Evolutionary conservation across 2,797 vertebrate species (phyloP).

Genomic region (Chrysolophus pictus): DNA sequence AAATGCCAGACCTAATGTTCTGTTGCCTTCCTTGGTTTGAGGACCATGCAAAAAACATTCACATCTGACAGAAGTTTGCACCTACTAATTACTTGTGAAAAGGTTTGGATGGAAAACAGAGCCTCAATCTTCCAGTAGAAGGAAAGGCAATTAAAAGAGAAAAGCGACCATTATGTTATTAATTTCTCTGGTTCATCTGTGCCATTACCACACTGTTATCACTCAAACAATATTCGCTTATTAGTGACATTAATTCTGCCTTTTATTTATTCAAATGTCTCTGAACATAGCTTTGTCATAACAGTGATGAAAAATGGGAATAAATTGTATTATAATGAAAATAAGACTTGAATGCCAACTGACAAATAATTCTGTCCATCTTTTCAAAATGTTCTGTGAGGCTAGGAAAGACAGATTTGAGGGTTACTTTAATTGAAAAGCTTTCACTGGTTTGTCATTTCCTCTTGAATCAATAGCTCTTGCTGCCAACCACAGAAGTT

Average conservation of each 20-base stretch:
- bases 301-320: background rate
- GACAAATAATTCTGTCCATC: background rate
- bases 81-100: constrained; percentile 55
- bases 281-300: background rate
- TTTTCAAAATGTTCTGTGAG: background rate
- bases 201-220: background rate
- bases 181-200: constrained; percentile 13
- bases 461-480: background rate
- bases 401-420: background rate
- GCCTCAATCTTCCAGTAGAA: constrained; percentile 34
- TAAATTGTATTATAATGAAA: background rate
- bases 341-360: background rate
- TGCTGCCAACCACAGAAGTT: background rate
- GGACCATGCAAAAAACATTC: constrained; percentile 28
- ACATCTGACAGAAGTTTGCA: constrained; percentile 60
- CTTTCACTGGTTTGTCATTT: background rate
- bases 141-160: constrained; percentile 47
- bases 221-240: background rate
- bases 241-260: background rate
- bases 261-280: background rate
- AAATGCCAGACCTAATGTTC: constrained; percentile 71
- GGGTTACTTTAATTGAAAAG: background rate
- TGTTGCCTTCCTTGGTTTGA: constrained; percentile 58
- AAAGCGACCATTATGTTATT: background rate
- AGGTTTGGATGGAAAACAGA: constrained; percentile 48